Base-by-base conservation (phyloP, 2,888 invertebrate species). In the Drosophila algonquin region DNA sequence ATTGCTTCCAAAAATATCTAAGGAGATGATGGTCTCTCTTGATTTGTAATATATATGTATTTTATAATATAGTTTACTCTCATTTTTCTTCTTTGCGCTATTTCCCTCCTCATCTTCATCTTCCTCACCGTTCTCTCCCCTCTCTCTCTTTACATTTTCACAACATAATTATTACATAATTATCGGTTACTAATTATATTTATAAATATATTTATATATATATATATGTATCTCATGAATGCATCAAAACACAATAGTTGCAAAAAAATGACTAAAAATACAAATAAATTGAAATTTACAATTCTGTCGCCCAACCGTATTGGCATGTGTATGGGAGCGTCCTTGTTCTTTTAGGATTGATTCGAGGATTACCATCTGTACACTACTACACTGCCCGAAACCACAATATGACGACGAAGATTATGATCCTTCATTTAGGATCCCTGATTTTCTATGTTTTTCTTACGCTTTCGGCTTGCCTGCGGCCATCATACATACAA, bases 91-190 rank as follows among this genome's bases (percentile, higher is more conserved):
- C 60, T 80, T 86, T 81, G 82, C 80, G 86, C 80, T 77, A 75
- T 84, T 71, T 73, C 40, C 10, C 9, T 40, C 50, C 9, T 21
- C 30, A 27, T 40, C 16, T 32, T 52, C 27, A 45, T 27, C 32
- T n/a, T 40, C 18, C n/a, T 40, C n/a, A 21, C 32, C 12, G 2
- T 40, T n/a, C 32, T 18, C 16, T 21, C 21, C 21, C 21, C 18
- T 53, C 9, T 32, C 47, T 51, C 16, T 61, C 46, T 50, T 35
- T 55, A 50, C 55, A 50, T 67, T 54, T 86, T 82, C 77, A 83
- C 81, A 82, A 82, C 77, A 81, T 81, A 87, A 82, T 84, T 84
- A 77, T 77, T 84, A 69, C 56, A 76, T 80, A 80, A 84, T 79
- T 79, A 79, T 78, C 48, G 75, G 64, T 75, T 75, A 77, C 27